Evolutionary conservation across 2,888 invertebrate species (phyloP).

Genomic region (Meteorus colon): DNA sequence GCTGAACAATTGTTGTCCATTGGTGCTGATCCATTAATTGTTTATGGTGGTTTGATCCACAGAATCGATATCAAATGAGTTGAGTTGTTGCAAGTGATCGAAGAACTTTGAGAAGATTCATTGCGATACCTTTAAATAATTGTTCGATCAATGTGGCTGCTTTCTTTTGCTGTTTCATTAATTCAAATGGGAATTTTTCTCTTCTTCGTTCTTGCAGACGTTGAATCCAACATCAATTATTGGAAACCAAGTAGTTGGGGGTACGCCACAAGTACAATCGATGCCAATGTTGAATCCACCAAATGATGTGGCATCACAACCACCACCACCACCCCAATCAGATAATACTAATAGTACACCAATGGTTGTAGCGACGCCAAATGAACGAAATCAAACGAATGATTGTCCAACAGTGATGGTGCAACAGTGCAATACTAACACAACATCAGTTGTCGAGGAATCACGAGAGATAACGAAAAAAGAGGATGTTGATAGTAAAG

Average conservation of each 20-base stretch:
- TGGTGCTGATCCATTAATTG: too few relatives aligned
- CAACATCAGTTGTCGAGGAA: constrained; percentile 55
- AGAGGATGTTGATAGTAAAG: constrained; percentile 54
- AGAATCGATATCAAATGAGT: too few relatives aligned
- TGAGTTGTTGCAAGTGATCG: too few relatives aligned
- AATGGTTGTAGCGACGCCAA: constrained; percentile 56
- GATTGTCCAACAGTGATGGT: constrained; percentile 62
- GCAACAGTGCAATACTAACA: constrained; percentile 55
- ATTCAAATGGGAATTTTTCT: too few relatives aligned
- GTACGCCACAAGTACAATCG: constrained; percentile 63
- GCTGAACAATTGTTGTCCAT: too few relatives aligned
- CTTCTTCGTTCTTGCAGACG: constrained; percentile 50
- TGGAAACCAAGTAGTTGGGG: constrained; percentile 66
- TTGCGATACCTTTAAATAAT: neutral
- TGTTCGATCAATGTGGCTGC: neutral
- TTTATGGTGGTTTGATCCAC: too few relatives aligned
- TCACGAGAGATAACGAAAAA: constrained; percentile 56
- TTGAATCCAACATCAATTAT: constrained; percentile 65
- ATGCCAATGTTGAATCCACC: constrained; percentile 63
- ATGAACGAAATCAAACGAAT: constrained; percentile 57
- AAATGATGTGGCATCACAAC: constrained; percentile 56
- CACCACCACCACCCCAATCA: constrained; percentile 52
- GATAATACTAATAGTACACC: constrained; percentile 53
- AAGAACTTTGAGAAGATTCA: too few relatives aligned
- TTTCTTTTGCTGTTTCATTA: neutral